A percentile compares a stretch with the other conserved stretches of the same genome.
These are phyloP conservation scores for Copidosoma floridanum DNA, from an alignment of 1,140 invertebrate genomes.

Conservation along the genomic window DNA sequence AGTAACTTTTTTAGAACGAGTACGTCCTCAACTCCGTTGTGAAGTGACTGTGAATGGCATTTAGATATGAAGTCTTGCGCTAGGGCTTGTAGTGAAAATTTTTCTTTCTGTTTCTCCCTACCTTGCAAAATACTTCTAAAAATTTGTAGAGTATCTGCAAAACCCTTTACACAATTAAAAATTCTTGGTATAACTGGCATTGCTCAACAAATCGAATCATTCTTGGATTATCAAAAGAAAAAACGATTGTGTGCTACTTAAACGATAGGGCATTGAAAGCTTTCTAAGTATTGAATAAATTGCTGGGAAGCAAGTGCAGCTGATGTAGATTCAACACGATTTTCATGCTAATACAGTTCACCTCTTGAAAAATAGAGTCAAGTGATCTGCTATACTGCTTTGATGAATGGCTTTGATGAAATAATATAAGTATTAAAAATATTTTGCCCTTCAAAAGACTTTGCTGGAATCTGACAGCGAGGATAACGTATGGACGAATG, in stretches of 20 bases:
- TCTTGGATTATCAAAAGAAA: neutral
- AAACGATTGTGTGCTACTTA: neutral
- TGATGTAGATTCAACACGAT: neutral
- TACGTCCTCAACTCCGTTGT: neutral
- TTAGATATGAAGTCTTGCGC: neutral
- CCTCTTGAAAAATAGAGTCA: neutral
- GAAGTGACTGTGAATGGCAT: neutral
- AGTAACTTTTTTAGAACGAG: neutral
- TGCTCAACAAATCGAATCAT: neutral
- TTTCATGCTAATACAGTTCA: constrained; percentile 1
- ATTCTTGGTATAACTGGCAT: no score
- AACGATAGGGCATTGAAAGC: neutral
- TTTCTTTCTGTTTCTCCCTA: neutral
- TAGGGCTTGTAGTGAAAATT: neutral
- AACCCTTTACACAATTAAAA: no score
- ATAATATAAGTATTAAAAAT: neutral
- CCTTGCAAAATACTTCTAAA: neutral
- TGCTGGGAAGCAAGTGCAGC: neutral
- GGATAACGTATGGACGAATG: neutral
- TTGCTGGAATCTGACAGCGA: neutral
- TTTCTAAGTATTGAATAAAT: neutral
- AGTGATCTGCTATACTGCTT: neutral
- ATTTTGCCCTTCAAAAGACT: neutral
- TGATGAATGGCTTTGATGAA: neutral
- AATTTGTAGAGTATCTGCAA: neutral